Conservation (phyloP, 1,140 invertebrate species). For the Penaeus japonicus region DNA sequence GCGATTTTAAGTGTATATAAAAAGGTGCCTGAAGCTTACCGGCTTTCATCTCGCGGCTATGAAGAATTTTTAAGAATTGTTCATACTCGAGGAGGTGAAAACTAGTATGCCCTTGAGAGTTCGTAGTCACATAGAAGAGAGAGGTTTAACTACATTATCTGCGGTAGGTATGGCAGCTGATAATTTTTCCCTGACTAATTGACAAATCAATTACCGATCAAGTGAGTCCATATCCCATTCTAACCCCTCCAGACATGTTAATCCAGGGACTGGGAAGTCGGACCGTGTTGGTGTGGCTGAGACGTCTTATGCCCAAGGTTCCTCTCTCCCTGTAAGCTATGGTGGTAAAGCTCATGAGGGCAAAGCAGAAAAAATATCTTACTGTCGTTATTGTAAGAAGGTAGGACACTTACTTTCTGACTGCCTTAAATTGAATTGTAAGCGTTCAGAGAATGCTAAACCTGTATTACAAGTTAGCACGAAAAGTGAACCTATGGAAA, state of each 20-base stretch:
- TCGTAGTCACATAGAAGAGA: background rate
- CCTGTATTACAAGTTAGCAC: background rate
- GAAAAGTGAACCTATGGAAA: background rate
- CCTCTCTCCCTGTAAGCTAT: too few relatives aligned
- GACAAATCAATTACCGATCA: background rate
- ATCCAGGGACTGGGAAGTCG: too few relatives aligned
- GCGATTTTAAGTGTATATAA: background rate
- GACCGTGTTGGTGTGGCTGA: background rate
- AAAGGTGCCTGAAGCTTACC: conserved; percentile 1
- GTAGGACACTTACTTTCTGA: background rate
- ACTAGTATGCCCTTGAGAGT: background rate
- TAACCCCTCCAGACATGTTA: too few relatives aligned
- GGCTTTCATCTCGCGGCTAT: background rate
- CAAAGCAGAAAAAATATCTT: too few relatives aligned
- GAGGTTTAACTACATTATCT: background rate
- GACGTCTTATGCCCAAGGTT: background rate
- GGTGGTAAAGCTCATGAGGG: too few relatives aligned
- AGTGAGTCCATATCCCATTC: background rate
- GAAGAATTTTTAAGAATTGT: background rate
- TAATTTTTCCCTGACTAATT: background rate
- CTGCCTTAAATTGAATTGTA: background rate
- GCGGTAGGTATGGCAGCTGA: background rate
- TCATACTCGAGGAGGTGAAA: too few relatives aligned
- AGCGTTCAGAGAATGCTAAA: background rate
- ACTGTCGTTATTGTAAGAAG: conserved; percentile 15